Percentiles rank a stretch among this genome's conserved stretches.
phyloP scores from a whole-genome alignment of 2,113 vertebrate genomes.

The Spea multiplicata region DNA sequence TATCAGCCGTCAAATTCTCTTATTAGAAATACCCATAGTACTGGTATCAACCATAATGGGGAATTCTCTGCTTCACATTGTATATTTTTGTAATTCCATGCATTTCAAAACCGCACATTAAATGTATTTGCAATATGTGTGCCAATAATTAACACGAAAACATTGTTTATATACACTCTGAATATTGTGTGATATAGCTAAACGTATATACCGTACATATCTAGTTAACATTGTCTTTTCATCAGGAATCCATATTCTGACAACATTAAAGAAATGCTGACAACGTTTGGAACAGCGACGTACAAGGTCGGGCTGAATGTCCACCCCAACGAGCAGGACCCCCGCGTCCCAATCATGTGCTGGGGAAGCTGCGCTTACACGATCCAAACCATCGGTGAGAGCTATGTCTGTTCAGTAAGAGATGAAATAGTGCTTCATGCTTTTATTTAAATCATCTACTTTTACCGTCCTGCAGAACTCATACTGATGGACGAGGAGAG shows the following conservation, averaged over 20 bases:
- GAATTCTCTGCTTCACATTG: no score
- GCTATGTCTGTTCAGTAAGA: neutral
- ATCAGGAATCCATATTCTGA: slow-evolving; percentile 85
- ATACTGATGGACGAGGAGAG: slow-evolving; percentile 91
- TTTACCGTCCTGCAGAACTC: slow-evolving; percentile 67
- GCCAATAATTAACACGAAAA: no score
- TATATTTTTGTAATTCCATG: no score
- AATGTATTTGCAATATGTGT: no score
- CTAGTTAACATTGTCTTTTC: neutral
- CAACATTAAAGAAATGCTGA: slow-evolving; percentile 91
- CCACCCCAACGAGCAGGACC: slow-evolving; percentile 91
- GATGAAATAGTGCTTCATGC: neutral
- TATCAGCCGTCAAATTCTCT: no score
- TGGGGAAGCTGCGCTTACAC: slow-evolving; percentile 94
- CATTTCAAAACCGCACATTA: no score
- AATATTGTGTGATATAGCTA: no score
- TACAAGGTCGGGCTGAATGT: slow-evolving; percentile 95
- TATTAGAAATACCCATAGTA: no score
- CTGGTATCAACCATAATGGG: no score
- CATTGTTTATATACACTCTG: no score
- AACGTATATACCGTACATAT: no score
- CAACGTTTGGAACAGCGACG: slow-evolving; percentile 86
- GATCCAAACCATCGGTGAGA: slow-evolving; percentile 86
- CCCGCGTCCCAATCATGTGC: slow-evolving; percentile 84
- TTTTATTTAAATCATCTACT: neutral